Evolutionary conservation across 1,140 invertebrate genomes (phyloP).

Genomic region (Drosophila ironensis): DNA sequence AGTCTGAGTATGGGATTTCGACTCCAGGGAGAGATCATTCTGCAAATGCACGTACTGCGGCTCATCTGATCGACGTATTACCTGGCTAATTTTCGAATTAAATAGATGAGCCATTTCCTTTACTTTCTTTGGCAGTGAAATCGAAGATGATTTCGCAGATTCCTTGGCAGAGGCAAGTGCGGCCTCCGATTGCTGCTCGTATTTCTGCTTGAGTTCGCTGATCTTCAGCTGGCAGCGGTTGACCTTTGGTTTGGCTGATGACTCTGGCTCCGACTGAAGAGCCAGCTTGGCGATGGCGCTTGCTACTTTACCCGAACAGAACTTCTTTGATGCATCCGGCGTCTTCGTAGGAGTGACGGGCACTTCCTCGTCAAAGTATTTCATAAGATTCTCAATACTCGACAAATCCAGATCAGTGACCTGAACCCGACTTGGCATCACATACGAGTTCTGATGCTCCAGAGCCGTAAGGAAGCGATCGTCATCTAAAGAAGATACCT

Average conservation of each 20-base stretch:
- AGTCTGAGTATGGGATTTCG: not conserved
- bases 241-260: constrained; percentile 27
- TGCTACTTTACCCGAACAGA: constrained; percentile 59
- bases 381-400: constrained; percentile 75
- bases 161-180: not conserved
- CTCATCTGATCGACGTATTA: constrained; percentile 45
- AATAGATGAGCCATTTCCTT: constrained; percentile 74
- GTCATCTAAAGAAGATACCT: constrained; percentile 64
- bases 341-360: constrained; percentile 56
- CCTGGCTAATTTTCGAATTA: constrained; percentile 64
- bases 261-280: constrained; percentile 15
- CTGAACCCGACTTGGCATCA: constrained; percentile 8
- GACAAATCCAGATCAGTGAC: constrained; percentile 61
- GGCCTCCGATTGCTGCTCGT: constrained; percentile 28
- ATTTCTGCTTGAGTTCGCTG: constrained; percentile 60
- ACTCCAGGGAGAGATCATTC: constrained; percentile 55
- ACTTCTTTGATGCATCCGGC: not conserved
- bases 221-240: constrained; percentile 43
- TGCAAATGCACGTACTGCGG: constrained; percentile 47
- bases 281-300: constrained; percentile 61
- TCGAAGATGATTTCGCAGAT: constrained; percentile 1
- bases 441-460: constrained; percentile 67
- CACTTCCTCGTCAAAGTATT: constrained; percentile 77
- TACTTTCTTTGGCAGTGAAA: constrained; percentile 56
- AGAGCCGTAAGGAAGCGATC: constrained; percentile 63